Evolutionary conservation across 2,113 vertebrate genomes (phyloP).

Genomic region (Chaetops frenatus): DNA sequence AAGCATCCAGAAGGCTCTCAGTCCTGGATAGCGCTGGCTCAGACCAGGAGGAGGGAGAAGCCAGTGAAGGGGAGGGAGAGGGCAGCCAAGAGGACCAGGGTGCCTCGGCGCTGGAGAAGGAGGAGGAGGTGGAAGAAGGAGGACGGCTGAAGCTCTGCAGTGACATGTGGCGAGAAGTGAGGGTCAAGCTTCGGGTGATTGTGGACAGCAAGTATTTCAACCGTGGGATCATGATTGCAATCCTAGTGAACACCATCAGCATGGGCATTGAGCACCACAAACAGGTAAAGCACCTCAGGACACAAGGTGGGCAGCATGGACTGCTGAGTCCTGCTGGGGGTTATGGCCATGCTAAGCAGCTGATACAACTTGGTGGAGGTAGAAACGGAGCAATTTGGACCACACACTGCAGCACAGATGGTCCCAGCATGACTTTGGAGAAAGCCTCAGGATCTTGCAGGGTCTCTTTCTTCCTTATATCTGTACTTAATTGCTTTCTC

Average conservation of each 20-base stretch:
- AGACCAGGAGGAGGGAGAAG: constrained; percentile 38
- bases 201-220: constrained; percentile 99
- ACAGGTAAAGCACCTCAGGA: constrained; percentile 74
- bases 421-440: not conserved
- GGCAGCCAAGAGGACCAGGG: constrained; percentile 38
- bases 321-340: not conserved
- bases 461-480: not conserved
- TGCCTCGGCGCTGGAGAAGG: constrained; percentile 12
- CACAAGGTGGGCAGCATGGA: accelerated
- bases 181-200: constrained; percentile 85
- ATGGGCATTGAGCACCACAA: constrained; percentile 97
- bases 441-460: not conserved
- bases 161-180: constrained; percentile 71
- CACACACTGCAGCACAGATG: not conserved
- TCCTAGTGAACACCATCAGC: constrained; percentile 95
- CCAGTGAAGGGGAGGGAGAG: not conserved
- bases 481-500: not conserved
- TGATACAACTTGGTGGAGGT: not conserved
- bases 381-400: not conserved
- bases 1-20: constrained; percentile 42
- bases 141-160: constrained; percentile 53
- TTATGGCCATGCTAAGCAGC: not conserved
- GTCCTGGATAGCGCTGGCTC: constrained; percentile 51
- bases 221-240: constrained; percentile 96
- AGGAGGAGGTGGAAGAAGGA: constrained; percentile 22